Percentiles rank a stretch among this genome's conserved stretches.
These are phyloP conservation scores for Alexandromys fortis DNA, from an alignment of 2,113 vertebrate genomes.

Conservation along the genomic window DNA sequence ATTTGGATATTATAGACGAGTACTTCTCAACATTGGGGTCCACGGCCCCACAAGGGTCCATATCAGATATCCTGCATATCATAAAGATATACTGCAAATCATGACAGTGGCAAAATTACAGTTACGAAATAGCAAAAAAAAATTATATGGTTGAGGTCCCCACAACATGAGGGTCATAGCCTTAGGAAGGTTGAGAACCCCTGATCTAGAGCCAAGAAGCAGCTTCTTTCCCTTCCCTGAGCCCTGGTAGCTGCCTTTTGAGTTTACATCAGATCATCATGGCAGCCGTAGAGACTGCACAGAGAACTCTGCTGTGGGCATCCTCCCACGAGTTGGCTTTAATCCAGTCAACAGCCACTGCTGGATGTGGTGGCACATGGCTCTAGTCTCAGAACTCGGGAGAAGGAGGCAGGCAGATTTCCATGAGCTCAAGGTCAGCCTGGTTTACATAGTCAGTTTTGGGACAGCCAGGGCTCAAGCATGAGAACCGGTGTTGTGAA, in stretches of 20 bases:
- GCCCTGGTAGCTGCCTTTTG: neutral
- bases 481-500: neutral
- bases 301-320: neutral
- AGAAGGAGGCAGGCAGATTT: neutral
- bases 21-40: neutral
- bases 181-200: neutral
- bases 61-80: neutral
- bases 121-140: neutral
- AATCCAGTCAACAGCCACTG: neutral
- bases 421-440: fast-evolving
- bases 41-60: fast-evolving
- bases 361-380: neutral
- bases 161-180: neutral
- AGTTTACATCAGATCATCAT: neutral
- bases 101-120: neutral
- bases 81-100: fast-evolving
- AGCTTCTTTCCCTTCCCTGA: neutral
- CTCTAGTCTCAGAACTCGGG: neutral
- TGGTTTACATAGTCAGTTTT: neutral
- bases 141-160: neutral
- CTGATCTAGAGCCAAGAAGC: neutral
- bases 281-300: neutral
- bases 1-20: neutral
- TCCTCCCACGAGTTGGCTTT: neutral
- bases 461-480: too few relatives aligned